These are phyloP conservation scores for Strigops habroptila DNA, from an alignment of 2,113 vertebrate genomes.

Conservation along the genomic window DNA sequence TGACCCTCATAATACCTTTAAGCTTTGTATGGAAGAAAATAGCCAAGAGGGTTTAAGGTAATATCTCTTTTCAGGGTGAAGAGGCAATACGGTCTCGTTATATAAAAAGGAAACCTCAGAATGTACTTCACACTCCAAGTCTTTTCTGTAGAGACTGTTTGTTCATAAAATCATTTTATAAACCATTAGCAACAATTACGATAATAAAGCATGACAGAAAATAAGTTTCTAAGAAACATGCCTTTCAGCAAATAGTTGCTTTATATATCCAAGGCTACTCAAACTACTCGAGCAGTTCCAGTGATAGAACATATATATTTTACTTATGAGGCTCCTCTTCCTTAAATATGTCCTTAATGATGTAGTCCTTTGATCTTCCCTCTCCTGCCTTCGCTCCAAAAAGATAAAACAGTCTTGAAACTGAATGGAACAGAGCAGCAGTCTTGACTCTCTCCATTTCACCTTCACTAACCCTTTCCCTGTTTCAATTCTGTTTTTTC, in stretches of 20 bases:
- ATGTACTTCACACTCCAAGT: background rate
- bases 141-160: background rate
- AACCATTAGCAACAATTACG: background rate
- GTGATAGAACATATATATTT: background rate
- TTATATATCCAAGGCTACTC: background rate
- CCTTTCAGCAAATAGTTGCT: background rate
- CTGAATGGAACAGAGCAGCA: background rate
- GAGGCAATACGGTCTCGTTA: background rate
- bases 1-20: background rate
- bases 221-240: background rate
- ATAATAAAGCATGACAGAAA: background rate
- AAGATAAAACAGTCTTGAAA: background rate
- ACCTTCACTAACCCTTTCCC: background rate
- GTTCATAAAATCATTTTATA: background rate
- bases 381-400: background rate
- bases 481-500: background rate
- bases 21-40: background rate
- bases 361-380: rapidly evolving
- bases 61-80: background rate
- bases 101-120: background rate
- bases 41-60: background rate
- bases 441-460: background rate
- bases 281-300: background rate
- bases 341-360: background rate
- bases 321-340: background rate